A percentile compares a stretch with the other conserved stretches of the same genome.
Evolutionary conservation across 2,113 vertebrate genomes (phyloP).

Genomic region (Cheirogaleus medius): DNA sequence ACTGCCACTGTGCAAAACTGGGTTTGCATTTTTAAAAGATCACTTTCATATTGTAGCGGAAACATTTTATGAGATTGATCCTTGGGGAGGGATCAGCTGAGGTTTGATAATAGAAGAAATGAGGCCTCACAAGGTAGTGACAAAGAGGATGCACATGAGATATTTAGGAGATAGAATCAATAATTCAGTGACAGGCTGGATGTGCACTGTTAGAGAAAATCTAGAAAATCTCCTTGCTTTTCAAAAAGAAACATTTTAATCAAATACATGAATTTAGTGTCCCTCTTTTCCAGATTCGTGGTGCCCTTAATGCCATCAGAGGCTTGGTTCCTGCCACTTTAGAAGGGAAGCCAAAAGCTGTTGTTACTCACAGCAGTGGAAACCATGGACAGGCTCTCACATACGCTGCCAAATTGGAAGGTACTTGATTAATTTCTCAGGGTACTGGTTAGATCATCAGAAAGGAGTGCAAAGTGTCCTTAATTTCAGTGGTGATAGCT

Average conservation of each 20-base stretch:
- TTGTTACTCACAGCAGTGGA: slow-evolving; percentile 86
- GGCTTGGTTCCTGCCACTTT: slow-evolving; percentile 37
- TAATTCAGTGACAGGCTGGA: background rate
- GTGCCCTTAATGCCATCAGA: slow-evolving; percentile 83
- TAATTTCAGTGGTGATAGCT: background rate
- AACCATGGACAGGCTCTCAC: slow-evolving; percentile 86
- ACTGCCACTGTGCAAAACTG: too few species aligned
- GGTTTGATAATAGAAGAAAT: background rate
- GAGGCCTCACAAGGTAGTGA: background rate
- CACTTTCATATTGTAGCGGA: background rate
- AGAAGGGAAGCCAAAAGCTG: slow-evolving; percentile 70
- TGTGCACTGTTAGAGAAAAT: background rate
- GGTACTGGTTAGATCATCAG: background rate
- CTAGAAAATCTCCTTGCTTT: background rate
- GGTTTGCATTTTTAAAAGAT: background rate
- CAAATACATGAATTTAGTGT: background rate
- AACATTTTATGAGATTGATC: slow-evolving; percentile 35
- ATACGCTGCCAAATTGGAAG: slow-evolving; percentile 81
- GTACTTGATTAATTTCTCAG: slow-evolving; percentile 64
- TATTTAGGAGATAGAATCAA: background rate
- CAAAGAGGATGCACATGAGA: background rate
- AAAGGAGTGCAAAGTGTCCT: background rate
- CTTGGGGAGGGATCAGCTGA: background rate
- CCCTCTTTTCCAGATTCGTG: slow-evolving; percentile 78
- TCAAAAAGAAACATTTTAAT: background rate